Evolutionary conservation across 2,113 vertebrate species (phyloP).

Genomic region (Toxotes jaculatrix): DNA sequence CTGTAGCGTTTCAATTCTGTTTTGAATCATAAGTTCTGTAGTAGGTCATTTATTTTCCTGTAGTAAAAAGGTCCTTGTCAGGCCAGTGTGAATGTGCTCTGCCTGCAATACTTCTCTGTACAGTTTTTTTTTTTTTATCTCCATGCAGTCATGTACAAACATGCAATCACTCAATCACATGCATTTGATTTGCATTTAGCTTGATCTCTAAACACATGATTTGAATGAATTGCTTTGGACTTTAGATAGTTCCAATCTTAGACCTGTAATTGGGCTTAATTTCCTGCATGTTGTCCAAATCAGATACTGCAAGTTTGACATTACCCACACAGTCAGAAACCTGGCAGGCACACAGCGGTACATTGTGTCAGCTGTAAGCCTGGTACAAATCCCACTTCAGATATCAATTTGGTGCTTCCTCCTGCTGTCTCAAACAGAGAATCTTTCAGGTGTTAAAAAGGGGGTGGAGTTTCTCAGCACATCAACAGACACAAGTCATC

Average conservation of each 20-base stretch:
- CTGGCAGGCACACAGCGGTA: slow-evolving; percentile 63
- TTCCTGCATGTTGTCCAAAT: slow-evolving; percentile 64
- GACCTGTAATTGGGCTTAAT: slow-evolving; percentile 52
- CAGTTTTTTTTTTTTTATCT: slow-evolving; percentile 22
- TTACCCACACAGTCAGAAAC: slow-evolving; percentile 53
- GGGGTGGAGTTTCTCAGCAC: not conserved
- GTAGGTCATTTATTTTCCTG: slow-evolving; percentile 53
- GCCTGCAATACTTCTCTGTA: slow-evolving; percentile 14
- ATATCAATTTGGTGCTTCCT: slow-evolving; percentile 38
- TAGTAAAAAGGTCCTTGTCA: slow-evolving; percentile 49
- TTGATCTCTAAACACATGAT: slow-evolving; percentile 45
- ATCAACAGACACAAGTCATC: slow-evolving; percentile 12
- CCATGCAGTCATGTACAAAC: slow-evolving; percentile 6
- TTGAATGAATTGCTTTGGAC: slow-evolving; percentile 30
- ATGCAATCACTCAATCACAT: slow-evolving; percentile 15
- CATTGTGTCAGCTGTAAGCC: slow-evolving; percentile 50
- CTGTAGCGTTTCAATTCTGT: slow-evolving; percentile 51
- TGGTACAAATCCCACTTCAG: slow-evolving; percentile 40
- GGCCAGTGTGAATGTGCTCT: slow-evolving; percentile 13
- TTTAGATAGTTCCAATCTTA: slow-evolving; percentile 18
- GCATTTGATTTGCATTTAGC: slow-evolving; percentile 37
- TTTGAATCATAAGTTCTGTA: slow-evolving; percentile 50
- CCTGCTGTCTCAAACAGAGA: slow-evolving; percentile 24
- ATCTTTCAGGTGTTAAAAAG: slow-evolving; percentile 19
- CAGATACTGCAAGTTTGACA: slow-evolving; percentile 55